Evolutionary conservation across 2,113 vertebrate species (phyloP).

Genomic region (Macquaria australasica): DNA sequence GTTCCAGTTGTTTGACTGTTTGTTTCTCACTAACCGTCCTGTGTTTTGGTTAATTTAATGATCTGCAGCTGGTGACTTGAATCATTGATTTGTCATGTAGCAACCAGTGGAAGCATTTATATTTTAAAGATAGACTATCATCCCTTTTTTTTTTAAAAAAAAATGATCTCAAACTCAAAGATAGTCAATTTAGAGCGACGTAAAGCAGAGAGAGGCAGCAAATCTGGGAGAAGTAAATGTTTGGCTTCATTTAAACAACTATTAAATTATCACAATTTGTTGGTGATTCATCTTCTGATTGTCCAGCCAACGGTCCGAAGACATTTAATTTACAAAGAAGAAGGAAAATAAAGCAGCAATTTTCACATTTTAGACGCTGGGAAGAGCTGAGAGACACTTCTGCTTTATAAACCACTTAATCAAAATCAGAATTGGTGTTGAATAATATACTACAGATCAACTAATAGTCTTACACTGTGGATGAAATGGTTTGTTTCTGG

Average conservation of each 20-base stretch:
- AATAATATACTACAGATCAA: background rate
- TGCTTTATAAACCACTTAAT: background rate
- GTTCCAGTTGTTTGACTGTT: too few relatives aligned
- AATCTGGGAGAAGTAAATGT: background rate
- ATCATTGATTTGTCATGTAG: background rate
- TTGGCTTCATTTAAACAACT: background rate
- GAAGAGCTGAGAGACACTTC: background rate
- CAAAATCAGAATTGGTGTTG: background rate
- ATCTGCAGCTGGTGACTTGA: background rate
- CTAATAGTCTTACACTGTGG: too few relatives aligned
- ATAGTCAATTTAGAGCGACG: background rate
- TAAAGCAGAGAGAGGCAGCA: background rate
- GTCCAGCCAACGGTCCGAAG: too few relatives aligned
- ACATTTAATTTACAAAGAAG: too few relatives aligned
- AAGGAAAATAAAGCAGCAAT: too few relatives aligned
- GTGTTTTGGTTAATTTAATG: constrained; percentile 13
- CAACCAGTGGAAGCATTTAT: background rate
- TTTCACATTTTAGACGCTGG: background rate
- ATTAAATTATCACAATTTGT: background rate
- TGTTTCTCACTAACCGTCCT: too few relatives aligned
- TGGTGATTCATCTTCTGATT: background rate
- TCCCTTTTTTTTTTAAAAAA: background rate
- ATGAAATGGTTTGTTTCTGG: too few relatives aligned
- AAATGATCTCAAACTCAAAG: background rate
- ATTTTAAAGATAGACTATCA: background rate